These are phyloP conservation scores for Chiloscyllium punctatum DNA, from an alignment of 2,797 vertebrate species.

Conservation along the genomic window DNA sequence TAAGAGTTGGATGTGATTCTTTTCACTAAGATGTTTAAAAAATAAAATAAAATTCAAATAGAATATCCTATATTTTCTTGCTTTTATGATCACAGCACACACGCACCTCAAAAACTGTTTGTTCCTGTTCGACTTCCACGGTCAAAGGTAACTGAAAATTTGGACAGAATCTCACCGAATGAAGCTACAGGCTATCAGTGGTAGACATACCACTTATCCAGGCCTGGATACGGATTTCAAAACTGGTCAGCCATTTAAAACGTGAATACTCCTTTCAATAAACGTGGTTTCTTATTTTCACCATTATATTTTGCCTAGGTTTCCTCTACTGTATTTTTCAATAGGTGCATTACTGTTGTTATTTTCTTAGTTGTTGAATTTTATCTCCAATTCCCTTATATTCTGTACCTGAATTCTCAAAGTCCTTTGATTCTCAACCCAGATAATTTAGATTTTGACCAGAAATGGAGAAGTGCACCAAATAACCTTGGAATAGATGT, in stretches of 20 bases:
- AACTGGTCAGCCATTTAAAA: not conserved
- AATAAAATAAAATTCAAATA: not conserved
- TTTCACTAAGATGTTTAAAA: not conserved
- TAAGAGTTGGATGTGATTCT: not conserved
- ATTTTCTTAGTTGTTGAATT: not conserved
- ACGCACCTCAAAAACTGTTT: not conserved
- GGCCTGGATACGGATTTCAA: not conserved
- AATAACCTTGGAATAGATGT: not conserved
- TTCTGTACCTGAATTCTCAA: not conserved
- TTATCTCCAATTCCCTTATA: not conserved
- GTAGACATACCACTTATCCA: not conserved
- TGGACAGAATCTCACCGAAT: not conserved
- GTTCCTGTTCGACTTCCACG: not conserved
- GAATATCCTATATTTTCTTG: too few relatives aligned
- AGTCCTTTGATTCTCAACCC: not conserved
- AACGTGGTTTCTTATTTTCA: not conserved
- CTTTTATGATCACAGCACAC: not conserved
- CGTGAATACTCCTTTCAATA: not conserved
- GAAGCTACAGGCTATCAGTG: not conserved
- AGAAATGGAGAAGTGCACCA: not conserved
- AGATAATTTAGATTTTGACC: not conserved
- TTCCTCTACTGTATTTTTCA: not conserved
- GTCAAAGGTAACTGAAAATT: not conserved
- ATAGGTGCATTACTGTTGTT: not conserved
- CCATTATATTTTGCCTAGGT: not conserved